phyloP scores from a whole-genome alignment of 1,140 invertebrate species.

The Carposina sasakii region DNA sequence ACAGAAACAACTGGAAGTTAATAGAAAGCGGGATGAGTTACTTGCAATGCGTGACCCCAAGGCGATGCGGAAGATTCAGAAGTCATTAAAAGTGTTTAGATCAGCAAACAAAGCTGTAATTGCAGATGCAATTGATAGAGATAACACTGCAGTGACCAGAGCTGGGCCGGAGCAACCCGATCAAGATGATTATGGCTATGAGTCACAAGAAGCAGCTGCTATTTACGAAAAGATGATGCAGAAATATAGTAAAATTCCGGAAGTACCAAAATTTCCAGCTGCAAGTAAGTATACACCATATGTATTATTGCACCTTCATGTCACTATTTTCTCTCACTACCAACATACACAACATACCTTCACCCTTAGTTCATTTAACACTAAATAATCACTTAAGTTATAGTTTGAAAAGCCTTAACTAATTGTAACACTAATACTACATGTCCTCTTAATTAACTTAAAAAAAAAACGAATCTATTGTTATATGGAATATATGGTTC shows the following conservation, averaged over 20 bases:
- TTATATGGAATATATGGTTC: no score
- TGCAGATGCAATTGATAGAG: conserved; percentile 84
- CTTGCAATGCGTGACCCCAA: conserved; percentile 83
- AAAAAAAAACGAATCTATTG: no score
- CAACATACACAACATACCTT: no score
- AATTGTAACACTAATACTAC: no score
- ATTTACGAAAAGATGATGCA: conserved; percentile 89
- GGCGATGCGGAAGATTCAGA: conserved; percentile 78
- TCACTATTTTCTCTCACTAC: no score
- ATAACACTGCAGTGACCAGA: conserved; percentile 83
- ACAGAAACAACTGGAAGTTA: conserved; percentile 76
- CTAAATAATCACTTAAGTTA: no score
- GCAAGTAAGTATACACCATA: conserved; percentile 47
- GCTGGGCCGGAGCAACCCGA: conserved; percentile 84
- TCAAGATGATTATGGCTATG: conserved; percentile 92
- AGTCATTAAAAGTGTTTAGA: conserved; percentile 83
- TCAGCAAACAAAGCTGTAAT: conserved; percentile 90
- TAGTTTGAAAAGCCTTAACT: no score
- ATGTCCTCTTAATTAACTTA: no score
- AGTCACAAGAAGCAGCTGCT: conserved; percentile 85
- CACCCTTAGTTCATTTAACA: no score
- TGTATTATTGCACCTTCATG: no score
- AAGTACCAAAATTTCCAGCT: conserved; percentile 75
- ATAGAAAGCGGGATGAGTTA: conserved; percentile 77
- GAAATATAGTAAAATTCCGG: conserved; percentile 82